Evolutionary conservation across 2,888 invertebrate genomes (phyloP), one percentile per base, ranked within the genome.

Genomic region (Drosophila affinis): DNA sequence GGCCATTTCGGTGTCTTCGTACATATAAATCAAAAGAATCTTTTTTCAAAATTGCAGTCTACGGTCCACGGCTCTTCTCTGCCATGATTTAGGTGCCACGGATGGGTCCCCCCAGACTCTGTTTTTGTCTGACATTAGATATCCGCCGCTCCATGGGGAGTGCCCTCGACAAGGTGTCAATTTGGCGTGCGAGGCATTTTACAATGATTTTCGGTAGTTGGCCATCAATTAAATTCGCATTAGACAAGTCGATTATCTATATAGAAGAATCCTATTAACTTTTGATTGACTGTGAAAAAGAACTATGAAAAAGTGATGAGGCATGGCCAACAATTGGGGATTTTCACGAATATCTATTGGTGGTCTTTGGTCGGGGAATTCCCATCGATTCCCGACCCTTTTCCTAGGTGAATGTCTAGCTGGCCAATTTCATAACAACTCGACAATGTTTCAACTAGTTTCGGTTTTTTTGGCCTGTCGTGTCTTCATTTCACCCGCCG

Each of bases 221-320:
- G 55, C 65, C 53, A 75, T 74, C 77, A 82, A 85, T 88, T 83
- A 85, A 82, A 75, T 79, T 79, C 74, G 71, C 78, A 87, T 83
- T 82, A 85, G 62, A 14, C 48, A 39, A 46, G 29, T 45, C 56
- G 32, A 60, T 44, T 56, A 39, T 44, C 18, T 29, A 14, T 4
- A 10, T n/a, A 47, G 27, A 53, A 21, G 47, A 17, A 47, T 27
- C 44, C 17, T 12, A 18, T 17, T 27, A 17, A 9, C 45, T 49
- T 39, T 17, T 47, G 29, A 32, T 39, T 29, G 10, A 44, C 21
- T 32, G 9, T 46, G 32, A 53, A 49, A 4, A n/a, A 2, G 7
- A 39, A 39, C 39, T 3, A 39, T 7, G n/a, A n/a, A 39, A 39
- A 39, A n/a, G 39, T 39, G 39, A 14, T 39, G 39, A 39, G 39